Base-by-base conservation (phyloP, 2,888 invertebrate species). In the Melikaiella ostensackeni region DNA sequence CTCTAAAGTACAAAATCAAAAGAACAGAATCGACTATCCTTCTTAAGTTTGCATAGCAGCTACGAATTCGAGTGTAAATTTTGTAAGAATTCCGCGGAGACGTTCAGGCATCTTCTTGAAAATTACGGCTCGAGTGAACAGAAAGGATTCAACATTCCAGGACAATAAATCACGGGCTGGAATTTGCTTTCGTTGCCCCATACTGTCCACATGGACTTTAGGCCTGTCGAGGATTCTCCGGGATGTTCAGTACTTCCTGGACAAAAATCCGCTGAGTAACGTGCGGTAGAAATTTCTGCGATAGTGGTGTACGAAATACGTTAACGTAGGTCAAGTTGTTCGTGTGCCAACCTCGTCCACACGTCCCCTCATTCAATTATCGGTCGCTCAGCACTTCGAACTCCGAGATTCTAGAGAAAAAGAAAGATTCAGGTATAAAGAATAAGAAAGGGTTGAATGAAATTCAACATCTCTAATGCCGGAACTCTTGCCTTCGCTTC, bases 321-420 rank as follows among this genome's bases (percentile, higher is more conserved):
- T 86, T 84, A 83, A 85, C 81, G 80, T 80, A 63, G 79, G 80
- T 78, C 79, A 70, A 77, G 82, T 85, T 80, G 81, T 87, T 86
- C 85, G 85, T 82, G 86, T 87, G 87, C 86, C 82, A 75, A 82
- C 81, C 84, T 86, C 86, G 85, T 87, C 82, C 86, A 86, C 85
- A 82, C 86, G 86, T 84, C 81, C 82, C 84, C 85, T 83, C 84
- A 87, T 88, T 88, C 87, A 88, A 88, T 88, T 88, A 88, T 87
- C 84, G 85, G 83, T 80, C 83, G 84, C 86, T 85, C 84, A 84
- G 81, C 77, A 78, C 82, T 83, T 70, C 30, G 50, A 19, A 30
- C 76, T 82, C 83, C 81, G 64, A 78, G 77, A 66, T 81, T 76
- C 24, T 61, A 50, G 70, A 46, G 74, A 33, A 57, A n/a, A 11